Percentiles rank a stretch among this genome's conserved stretches.
Evolutionary conservation across 2,797 vertebrate species (phyloP).

Genomic region (Smutsia gigantea): DNA sequence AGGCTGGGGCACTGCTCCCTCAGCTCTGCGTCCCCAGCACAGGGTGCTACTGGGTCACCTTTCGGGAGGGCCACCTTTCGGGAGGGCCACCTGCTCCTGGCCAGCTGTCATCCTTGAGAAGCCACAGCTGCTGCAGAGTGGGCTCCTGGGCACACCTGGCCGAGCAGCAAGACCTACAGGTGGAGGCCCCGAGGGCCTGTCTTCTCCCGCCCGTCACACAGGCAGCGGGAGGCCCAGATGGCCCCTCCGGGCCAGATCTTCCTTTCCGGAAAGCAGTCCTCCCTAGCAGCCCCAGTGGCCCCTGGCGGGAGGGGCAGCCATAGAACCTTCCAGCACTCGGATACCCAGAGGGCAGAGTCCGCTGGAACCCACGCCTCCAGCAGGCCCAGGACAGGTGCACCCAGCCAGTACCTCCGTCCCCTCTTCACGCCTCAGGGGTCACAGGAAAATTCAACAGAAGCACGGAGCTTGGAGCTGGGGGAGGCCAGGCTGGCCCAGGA

Average conservation of each 20-base stretch:
- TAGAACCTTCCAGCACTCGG: not conserved
- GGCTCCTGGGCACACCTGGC: not conserved
- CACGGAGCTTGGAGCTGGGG: not conserved
- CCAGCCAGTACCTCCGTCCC: not conserved
- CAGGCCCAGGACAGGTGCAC: not conserved
- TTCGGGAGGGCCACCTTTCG: not conserved
- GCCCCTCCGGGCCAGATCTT: not conserved
- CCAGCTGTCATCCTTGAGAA: not conserved
- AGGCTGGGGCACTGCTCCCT: not conserved
- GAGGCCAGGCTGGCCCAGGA: not conserved
- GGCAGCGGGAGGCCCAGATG: not conserved
- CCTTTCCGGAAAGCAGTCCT: accelerated
- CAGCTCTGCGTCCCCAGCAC: not conserved
- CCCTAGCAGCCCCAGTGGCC: not conserved
- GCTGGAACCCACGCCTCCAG: not conserved
- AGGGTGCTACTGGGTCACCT: not conserved
- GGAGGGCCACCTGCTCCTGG: not conserved
- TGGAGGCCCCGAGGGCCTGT: accelerated
- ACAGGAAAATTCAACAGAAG: not conserved
- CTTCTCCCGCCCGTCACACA: accelerated
- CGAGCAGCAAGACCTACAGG: not conserved
- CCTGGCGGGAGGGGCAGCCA: accelerated
- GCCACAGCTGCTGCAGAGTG: not conserved
- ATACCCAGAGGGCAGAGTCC: accelerated
- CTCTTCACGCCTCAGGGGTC: not conserved